These are phyloP conservation scores for Notodonta ziczac DNA, from an alignment of 2,888 invertebrate species.

Conservation along the genomic window DNA sequence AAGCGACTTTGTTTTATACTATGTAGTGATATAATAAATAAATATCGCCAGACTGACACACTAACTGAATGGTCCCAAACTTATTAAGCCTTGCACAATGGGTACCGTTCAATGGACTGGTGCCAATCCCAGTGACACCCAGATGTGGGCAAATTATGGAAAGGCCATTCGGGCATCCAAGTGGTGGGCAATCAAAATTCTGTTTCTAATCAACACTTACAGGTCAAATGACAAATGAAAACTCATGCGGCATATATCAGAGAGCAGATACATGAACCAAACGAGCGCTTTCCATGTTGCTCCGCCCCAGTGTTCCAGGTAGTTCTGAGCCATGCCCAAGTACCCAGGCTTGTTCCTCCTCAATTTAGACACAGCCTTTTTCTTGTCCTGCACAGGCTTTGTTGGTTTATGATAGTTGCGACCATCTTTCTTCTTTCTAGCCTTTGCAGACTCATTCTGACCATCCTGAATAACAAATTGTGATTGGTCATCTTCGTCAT, in stretches of 20 bases:
- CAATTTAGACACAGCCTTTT: slow-evolving; percentile 74
- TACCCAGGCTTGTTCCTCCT: slow-evolving; percentile 75
- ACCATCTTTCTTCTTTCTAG: slow-evolving; percentile 80
- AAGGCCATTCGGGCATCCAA: too few species aligned
- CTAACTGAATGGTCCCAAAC: too few species aligned
- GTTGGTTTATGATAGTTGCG: slow-evolving; percentile 65
- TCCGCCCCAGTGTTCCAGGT: slow-evolving; percentile 82
- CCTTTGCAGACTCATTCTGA: slow-evolving; percentile 60
- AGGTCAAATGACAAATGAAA: slow-evolving; percentile 88
- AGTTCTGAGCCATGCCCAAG: slow-evolving; percentile 72
- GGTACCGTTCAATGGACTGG: too few species aligned
- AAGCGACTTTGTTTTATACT: too few species aligned
- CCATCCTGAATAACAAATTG: slow-evolving; percentile 69
- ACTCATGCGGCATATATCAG: slow-evolving; percentile 92
- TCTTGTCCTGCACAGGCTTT: slow-evolving; percentile 73
- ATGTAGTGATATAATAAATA: too few species aligned
- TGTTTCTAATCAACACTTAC: slow-evolving; percentile 81
- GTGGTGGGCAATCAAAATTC: too few species aligned
- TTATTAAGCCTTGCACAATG: too few species aligned
- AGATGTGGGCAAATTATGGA: too few species aligned
- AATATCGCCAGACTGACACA: too few species aligned
- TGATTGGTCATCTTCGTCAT: slow-evolving; percentile 65
- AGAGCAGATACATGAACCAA: slow-evolving; percentile 92
- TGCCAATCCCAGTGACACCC: too few species aligned
- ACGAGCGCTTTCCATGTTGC: slow-evolving; percentile 86